Base-by-base conservation (phyloP, 2,888 invertebrate species). In the Maniola hyperantus region DNA sequence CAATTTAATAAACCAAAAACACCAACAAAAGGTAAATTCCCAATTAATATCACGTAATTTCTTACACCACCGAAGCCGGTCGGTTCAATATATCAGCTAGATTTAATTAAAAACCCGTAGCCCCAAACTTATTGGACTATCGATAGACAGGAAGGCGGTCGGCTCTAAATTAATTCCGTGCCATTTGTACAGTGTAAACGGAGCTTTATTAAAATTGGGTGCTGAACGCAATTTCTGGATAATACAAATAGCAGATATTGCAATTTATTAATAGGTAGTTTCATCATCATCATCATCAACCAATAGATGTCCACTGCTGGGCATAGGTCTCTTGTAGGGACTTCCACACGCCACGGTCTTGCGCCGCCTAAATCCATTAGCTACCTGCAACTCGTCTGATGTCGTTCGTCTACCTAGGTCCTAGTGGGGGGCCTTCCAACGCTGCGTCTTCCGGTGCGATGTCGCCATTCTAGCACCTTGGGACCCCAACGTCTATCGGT, bases 111-210 rank as follows among this genome's bases (percentile, higher is more conserved):
- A 69, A 71, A 65, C 50, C 46, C 15, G 59, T 42, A 18, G 10
- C 46, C 46, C 46, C 59, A 26, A 34, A 66, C 55, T 65, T 69
- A 66, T 67, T 66, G 33, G 63, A 18, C 39, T 68, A 58, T 70
- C 71, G 69, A 68, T 71, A 66, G 69, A 66, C 65, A 65, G 53
- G 48, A 55, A 59, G 59, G 15, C 34, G 34, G 34, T 59, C 34
- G 10, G 26, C 39, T 60, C 65, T 65, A 69, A 71, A 71, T 72
- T 71, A 68, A 72, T 72, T 72, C 67, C 66, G 59, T 60, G 60
- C 57, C 39, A 57, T 57, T 57, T 57, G 57, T 57, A 57, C 57
- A 42, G 57, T 55, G 62, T 61, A 50, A 48, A 55, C 55, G 48
- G 54, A 44, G 66, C 64, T 71, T 64, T 67, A 69, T 69, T 66